Evolutionary conservation across 2,113 vertebrate genomes (phyloP).

Genomic region (Setophaga petechia): DNA sequence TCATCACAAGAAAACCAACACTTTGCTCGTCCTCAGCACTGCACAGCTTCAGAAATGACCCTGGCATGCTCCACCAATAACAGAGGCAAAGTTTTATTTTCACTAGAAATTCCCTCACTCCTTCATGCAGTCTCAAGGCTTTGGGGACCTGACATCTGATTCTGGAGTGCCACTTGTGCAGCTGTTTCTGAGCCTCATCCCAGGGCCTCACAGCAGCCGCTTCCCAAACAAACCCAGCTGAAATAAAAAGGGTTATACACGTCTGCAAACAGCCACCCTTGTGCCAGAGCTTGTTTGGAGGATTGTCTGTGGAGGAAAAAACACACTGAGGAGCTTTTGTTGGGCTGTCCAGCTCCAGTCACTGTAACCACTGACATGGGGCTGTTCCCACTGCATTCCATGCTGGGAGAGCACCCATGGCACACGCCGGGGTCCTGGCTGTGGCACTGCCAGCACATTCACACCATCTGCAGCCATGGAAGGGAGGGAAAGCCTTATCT

Average conservation of each 20-base stretch:
- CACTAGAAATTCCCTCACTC: neutral
- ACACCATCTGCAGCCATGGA: neutral
- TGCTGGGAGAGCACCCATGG: neutral
- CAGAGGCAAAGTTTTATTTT: neutral
- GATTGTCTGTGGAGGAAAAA: neutral
- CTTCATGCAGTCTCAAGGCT: neutral
- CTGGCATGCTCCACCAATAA: neutral
- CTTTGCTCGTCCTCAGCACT: neutral
- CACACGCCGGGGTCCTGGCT: fast-evolving
- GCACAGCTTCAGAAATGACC: neutral
- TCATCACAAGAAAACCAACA: neutral
- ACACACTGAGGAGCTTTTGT: neutral
- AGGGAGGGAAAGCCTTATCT: neutral
- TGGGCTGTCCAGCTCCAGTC: neutral
- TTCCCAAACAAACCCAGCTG: neutral
- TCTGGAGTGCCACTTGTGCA: neutral
- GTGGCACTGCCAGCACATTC: neutral
- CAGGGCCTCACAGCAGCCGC: neutral
- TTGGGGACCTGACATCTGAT: neutral
- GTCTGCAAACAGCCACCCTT: neutral
- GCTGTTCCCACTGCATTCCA: neutral
- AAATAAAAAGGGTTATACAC: neutral
- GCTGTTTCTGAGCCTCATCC: neutral
- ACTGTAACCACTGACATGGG: fast-evolving
- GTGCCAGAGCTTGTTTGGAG: neutral